These are phyloP conservation scores for Alethe castanea DNA, from an alignment of 2,113 vertebrate species.

Conservation along the genomic window DNA sequence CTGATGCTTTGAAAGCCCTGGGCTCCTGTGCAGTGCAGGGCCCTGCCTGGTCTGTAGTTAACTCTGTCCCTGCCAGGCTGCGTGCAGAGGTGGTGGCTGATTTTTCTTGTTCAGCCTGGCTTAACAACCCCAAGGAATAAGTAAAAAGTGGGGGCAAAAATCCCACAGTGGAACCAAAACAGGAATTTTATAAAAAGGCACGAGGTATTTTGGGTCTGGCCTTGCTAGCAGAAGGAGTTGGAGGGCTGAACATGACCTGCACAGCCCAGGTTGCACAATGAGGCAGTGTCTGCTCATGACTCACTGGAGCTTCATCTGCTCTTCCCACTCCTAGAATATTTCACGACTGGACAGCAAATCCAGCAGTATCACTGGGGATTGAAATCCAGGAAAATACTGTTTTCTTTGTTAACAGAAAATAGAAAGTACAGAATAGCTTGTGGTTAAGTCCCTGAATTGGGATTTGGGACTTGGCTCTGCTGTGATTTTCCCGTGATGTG, in stretches of 20 bases:
- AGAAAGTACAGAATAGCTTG: background rate
- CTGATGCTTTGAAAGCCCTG: background rate
- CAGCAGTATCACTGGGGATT: background rate
- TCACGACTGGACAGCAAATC: background rate
- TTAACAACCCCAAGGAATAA: background rate
- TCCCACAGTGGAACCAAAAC: background rate
- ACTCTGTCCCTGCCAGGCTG: background rate
- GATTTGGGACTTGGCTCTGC: slow-evolving; percentile 13
- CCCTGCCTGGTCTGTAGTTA: background rate
- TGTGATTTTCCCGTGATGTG: background rate
- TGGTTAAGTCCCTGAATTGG: background rate
- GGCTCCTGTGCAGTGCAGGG: rapidly evolving
- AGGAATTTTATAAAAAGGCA: background rate
- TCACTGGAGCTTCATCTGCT: slow-evolving; percentile 13
- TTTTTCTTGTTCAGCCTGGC: background rate
- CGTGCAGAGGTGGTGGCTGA: background rate
- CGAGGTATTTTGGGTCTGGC: background rate
- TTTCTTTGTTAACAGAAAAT: slow-evolving; percentile 36
- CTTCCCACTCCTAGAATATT: slow-evolving; percentile 17
- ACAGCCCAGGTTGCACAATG: background rate
- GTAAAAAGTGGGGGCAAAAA: background rate
- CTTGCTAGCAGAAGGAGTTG: background rate
- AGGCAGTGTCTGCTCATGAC: slow-evolving; percentile 13
- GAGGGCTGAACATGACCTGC: background rate
- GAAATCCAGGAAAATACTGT: background rate